Conservation (phyloP, 2,113 vertebrate species). For the Tetrax tetrax region DNA sequence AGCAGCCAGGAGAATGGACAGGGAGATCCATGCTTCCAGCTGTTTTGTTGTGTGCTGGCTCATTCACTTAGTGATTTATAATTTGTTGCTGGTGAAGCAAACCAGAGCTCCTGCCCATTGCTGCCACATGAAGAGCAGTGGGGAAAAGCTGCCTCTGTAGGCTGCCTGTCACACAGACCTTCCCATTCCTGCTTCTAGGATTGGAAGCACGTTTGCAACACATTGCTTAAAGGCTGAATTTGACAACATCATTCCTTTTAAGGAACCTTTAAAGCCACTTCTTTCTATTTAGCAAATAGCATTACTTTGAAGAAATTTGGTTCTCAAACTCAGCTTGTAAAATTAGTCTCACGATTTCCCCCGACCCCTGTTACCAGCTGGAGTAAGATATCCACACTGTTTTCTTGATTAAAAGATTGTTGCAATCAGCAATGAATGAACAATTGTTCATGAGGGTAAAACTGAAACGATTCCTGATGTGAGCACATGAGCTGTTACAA, state of each 20-base stretch:
- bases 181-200: background rate
- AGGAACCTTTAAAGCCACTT: background rate
- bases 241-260: background rate
- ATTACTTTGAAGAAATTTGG: background rate
- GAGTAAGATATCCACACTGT: conserved; percentile 15
- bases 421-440: conserved; percentile 51
- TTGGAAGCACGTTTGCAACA: background rate
- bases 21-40: conserved; percentile 12
- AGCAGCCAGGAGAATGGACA: background rate
- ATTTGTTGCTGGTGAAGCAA: conserved; percentile 24
- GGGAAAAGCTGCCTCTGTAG: background rate
- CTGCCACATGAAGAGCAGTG: background rate
- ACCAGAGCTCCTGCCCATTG: background rate
- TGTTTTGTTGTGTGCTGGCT: background rate
- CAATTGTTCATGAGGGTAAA: conserved; percentile 37
- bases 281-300: background rate
- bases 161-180: background rate
- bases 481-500: conserved; percentile 36
- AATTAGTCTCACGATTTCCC: background rate
- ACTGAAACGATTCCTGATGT: conserved; percentile 28
- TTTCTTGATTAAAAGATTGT: conserved; percentile 69
- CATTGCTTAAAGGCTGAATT: background rate
- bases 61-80: background rate
- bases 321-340: conserved; percentile 28
- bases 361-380: background rate